These are phyloP conservation scores for Seira musarum DNA, from an alignment of 2,888 invertebrate genomes.

Conservation along the genomic window DNA sequence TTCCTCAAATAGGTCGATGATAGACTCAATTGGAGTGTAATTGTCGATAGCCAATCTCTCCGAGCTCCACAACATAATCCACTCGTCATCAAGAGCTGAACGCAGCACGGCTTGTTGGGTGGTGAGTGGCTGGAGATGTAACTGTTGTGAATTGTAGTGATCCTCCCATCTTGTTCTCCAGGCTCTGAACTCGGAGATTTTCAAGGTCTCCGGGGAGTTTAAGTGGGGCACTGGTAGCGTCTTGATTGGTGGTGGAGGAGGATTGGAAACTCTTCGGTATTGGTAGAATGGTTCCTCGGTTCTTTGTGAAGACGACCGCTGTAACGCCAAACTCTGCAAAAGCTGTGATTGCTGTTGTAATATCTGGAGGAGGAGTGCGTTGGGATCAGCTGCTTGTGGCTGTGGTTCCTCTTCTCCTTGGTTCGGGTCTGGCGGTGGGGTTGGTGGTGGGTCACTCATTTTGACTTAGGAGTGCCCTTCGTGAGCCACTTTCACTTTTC, in stretches of 20 bases:
- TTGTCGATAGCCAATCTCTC: neutral
- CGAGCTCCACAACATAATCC: conserved; percentile 27
- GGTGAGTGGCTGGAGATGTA: neutral
- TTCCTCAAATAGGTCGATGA: neutral
- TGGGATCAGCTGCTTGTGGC: no score
- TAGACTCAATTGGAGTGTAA: neutral
- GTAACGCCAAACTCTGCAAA: neutral
- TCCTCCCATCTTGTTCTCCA: conserved; percentile 33
- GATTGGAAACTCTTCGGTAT: no score
- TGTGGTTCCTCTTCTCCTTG: no score
- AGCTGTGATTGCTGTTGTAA: neutral
- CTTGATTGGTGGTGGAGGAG: neutral
- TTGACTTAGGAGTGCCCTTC: no score
- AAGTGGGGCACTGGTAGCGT: conserved; percentile 3
- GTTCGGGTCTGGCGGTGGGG: no score
- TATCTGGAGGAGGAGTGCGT: neutral
- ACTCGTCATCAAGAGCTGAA: conserved; percentile 21
- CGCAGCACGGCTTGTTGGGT: conserved; percentile 29
- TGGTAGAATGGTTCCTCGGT: no score
- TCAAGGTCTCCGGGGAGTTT: conserved; percentile 4
- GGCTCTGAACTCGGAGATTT: conserved; percentile 13
- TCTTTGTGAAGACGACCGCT: neutral
- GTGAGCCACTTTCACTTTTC: no score
- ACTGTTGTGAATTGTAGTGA: conserved; percentile 11
- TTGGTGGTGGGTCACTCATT: no score